phyloP scores from a whole-genome alignment of 2,113 vertebrate genomes.

The Dermatemys mawii region DNA sequence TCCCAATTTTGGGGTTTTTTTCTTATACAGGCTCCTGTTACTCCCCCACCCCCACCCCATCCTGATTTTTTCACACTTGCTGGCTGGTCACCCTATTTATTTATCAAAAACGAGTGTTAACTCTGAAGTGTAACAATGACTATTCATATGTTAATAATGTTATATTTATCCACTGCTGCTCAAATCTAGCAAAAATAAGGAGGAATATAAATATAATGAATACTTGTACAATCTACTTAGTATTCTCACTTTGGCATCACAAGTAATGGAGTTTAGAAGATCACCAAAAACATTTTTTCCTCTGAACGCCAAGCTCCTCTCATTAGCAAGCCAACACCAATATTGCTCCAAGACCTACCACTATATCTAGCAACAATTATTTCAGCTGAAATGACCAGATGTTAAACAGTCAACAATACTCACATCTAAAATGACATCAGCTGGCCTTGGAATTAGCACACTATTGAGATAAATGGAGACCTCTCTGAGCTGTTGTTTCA shows the following conservation, averaged over 20 bases:
- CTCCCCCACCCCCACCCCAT: no score
- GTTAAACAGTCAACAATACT: background rate
- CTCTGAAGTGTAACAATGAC: background rate
- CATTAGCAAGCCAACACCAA: conserved; percentile 5
- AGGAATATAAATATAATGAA: background rate
- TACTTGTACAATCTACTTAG: background rate
- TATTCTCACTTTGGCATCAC: background rate
- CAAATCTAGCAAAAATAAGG: background rate
- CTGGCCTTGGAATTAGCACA: background rate
- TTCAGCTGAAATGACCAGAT: background rate
- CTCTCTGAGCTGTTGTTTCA: background rate
- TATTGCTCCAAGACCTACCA: background rate
- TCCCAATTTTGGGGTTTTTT: no score
- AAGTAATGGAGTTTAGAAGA: background rate
- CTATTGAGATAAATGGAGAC: background rate
- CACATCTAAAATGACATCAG: background rate
- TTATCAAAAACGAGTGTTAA: background rate
- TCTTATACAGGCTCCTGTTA: no score
- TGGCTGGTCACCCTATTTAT: no score
- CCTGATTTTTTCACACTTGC: no score
- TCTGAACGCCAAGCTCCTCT: background rate
- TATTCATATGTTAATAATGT: background rate
- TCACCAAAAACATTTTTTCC: background rate
- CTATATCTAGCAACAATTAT: background rate
- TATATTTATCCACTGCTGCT: background rate